Percentiles rank a stretch among this genome's conserved stretches.
phyloP scores from a whole-genome alignment of 1,140 invertebrate genomes.

The Ericerus pela region DNA sequence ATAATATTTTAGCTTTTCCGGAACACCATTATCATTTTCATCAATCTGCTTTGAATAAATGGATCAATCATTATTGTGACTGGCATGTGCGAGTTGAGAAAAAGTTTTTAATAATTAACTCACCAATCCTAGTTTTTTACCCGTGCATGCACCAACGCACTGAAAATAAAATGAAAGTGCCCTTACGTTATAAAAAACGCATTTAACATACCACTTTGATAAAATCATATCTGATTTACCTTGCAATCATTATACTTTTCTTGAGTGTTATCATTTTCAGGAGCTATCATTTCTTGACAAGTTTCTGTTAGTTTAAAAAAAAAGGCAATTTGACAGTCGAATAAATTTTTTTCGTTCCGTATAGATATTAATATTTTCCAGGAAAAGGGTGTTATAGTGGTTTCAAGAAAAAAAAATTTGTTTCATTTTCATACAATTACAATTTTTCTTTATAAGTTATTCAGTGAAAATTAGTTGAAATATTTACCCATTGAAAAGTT shows the following conservation, averaged over 20 bases:
- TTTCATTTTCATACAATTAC: not conserved
- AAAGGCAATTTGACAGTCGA: not conserved
- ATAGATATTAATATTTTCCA: not conserved
- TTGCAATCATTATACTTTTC: not conserved
- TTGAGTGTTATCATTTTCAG: not conserved
- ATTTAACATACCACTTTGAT: not conserved
- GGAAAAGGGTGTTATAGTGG: not conserved
- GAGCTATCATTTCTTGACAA: not conserved
- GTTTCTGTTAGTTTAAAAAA: not conserved
- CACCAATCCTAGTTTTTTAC: not conserved
- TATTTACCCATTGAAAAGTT: conserved; percentile 2
- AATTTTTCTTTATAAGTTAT: not conserved
- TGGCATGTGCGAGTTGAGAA: not conserved
- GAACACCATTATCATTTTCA: not conserved
- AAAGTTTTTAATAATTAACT: not conserved
- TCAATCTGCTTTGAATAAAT: not conserved
- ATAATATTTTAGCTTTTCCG: not conserved
- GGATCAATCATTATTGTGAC: not conserved
- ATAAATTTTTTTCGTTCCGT: not conserved
- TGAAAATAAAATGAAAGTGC: not conserved
- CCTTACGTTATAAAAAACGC: not conserved
- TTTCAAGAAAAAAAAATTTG: not conserved
- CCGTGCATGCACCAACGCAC: not conserved
- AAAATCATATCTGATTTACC: not conserved
- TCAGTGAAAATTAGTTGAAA: not conserved